Evolutionary conservation across 2,888 invertebrate species (phyloP), one percentile per base, ranked within the genome.

Genomic region (Drosophila nigritarsus): DNA sequence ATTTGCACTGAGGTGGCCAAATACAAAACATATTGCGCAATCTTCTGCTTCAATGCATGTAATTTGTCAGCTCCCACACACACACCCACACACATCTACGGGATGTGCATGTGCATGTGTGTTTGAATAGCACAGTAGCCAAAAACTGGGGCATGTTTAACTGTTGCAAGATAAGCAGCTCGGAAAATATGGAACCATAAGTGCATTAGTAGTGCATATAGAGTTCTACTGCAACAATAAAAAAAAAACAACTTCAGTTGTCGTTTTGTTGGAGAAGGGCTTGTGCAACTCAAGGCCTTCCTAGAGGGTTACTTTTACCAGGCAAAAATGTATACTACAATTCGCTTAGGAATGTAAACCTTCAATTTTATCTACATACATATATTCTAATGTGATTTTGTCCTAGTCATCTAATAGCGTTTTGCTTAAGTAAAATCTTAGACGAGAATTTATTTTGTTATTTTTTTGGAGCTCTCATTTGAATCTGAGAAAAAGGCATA

Each of bases 11-110:
- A 55, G 65, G 64, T 60, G 36, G 38, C 59, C 55, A 65, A 60
- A 73, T 48, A 61, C 62, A 81, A 77, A 78, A 75, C 88, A 85
- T 78, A 88, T 85, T 87, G 87, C 78, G 86, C 86, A 85, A 88
- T 88, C 85, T 83, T 85, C 85, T 88, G 83, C 86, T 78, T 86
- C 63, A 85, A 70, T 88, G 85, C 80, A 77, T 80, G 60, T 74
- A 58, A 77, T 74, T 70, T 73, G 54, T 48, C 60, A 38, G 56
- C 45, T 42, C 32, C 34, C 64, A 58, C 62, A 42, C 49, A 24
- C 30, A 7, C 5, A 54, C 7, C 15, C 15, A 20, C 48, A 45
- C 63, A 45, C 45, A 20, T 24, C 30, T 27, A 59, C 18, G 51
- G 8, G n/a, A n/a, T 49, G 38, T 42, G 49, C n/a, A 34, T 30